Conservation (phyloP, 2,113 vertebrate genomes). For the Cariama cristata region DNA sequence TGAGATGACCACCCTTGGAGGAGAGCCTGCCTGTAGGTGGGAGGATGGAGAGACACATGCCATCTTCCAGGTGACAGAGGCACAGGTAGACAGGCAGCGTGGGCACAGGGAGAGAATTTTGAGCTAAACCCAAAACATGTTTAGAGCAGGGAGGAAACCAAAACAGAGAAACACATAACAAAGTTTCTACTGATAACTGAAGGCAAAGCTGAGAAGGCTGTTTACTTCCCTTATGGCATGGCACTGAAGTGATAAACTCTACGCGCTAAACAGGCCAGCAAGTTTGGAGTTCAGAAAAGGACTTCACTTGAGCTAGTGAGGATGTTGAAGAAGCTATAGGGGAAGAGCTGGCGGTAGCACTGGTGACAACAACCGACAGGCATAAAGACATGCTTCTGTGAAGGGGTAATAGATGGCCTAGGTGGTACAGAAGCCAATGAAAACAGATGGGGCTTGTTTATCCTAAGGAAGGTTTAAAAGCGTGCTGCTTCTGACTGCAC, state of each 20-base stretch:
- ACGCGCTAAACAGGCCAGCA: not conserved
- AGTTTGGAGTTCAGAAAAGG: not conserved
- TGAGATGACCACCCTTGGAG: not conserved
- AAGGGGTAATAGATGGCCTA: not conserved
- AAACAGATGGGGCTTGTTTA: not conserved
- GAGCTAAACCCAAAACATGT: not conserved
- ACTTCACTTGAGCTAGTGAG: not conserved
- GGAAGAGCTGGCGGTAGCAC: not conserved
- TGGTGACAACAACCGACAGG: accelerated
- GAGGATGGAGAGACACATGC: not conserved
- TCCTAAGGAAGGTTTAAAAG: not conserved
- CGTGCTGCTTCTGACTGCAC: not conserved
- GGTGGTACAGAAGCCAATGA: not conserved
- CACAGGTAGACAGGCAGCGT: accelerated
- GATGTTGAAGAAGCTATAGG: not conserved
- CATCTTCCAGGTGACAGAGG: not conserved
- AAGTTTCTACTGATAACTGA: not conserved
- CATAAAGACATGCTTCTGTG: not conserved
- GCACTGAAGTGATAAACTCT: not conserved
- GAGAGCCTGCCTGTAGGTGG: not conserved
- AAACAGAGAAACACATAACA: not conserved
- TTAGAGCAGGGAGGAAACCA: not conserved
- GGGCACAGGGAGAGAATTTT: not conserved
- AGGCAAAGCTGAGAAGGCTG: not conserved
- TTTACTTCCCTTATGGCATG: not conserved